phyloP scores from a whole-genome alignment of 2,113 vertebrate genomes.

The Nothoprocta pentlandii region DNA sequence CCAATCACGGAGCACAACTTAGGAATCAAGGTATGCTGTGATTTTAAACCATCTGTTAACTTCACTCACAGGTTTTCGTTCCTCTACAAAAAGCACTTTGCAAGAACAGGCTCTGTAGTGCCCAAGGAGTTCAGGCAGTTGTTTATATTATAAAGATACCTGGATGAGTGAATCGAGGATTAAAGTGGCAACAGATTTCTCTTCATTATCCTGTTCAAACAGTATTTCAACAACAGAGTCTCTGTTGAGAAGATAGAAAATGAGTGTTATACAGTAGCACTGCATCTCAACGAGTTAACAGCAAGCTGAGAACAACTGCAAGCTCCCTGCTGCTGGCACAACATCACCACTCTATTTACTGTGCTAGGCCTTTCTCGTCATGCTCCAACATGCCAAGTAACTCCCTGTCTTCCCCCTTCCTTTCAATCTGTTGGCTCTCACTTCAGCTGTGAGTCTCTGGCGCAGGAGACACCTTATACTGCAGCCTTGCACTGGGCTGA shows the following conservation, averaged over 20 bases:
- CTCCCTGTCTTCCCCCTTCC: not conserved
- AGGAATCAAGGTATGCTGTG: not conserved
- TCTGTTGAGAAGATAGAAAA: constrained; percentile 74
- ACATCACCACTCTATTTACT: fast-evolving
- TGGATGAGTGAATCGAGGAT: constrained; percentile 93
- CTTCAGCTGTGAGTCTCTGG: not conserved
- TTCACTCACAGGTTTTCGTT: not conserved
- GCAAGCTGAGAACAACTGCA: not conserved
- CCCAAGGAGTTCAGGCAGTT: not conserved
- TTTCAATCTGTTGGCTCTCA: not conserved
- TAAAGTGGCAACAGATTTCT: constrained; percentile 94
- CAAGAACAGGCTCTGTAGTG: not conserved
- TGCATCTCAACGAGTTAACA: fast-evolving
- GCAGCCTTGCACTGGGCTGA: not conserved
- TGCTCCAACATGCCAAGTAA: no score
- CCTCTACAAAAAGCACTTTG: not conserved
- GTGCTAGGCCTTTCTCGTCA: not conserved
- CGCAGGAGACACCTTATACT: not conserved
- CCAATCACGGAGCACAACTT: not conserved
- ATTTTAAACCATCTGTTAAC: fast-evolving
- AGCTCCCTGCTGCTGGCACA: not conserved
- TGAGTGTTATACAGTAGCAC: not conserved
- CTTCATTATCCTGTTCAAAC: constrained; percentile 98
- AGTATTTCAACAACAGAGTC: constrained; percentile 95
- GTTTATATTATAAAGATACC: constrained; percentile 75